Percentiles rank a stretch among this genome's conserved stretches.
Evolutionary conservation across 2,888 invertebrate genomes (phyloP).

Genomic region (Ametastegia equiseti): DNA sequence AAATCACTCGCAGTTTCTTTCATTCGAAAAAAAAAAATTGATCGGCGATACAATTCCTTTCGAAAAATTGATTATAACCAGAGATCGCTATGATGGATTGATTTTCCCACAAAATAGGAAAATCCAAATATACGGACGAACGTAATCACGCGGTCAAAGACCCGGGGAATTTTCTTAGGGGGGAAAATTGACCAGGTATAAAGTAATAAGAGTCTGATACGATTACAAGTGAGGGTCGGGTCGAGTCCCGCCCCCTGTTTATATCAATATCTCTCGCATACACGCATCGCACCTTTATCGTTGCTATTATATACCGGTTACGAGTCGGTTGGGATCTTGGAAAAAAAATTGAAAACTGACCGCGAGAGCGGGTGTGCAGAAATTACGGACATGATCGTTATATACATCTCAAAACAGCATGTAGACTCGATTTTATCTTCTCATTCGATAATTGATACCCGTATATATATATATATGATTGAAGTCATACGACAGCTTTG

Average conservation of each 20-base stretch:
- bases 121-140: no score
- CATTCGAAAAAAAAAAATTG: no score
- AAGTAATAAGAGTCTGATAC: conserved; percentile 45
- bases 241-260: conserved; percentile 73
- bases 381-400: conserved; percentile 6
- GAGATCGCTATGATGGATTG: no score
- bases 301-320: conserved; percentile 36
- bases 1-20: no score
- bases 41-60: no score
- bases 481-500: not conserved
- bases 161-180: not conserved
- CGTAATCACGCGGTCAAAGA: no score
- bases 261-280: conserved; percentile 73
- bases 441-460: conserved; percentile 23
- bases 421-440: not conserved
- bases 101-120: no score
- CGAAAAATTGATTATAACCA: no score
- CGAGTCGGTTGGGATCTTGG: not conserved
- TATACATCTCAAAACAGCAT: not conserved
- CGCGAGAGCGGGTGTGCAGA: not conserved
- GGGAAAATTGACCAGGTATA: conserved; percentile 66
- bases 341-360: conserved; percentile 32
- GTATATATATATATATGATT: not conserved
- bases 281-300: conserved; percentile 47
- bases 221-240: conserved; percentile 73